phyloP scores from a whole-genome alignment of 2,797 vertebrate genomes.

The Botia kubotai region DNA sequence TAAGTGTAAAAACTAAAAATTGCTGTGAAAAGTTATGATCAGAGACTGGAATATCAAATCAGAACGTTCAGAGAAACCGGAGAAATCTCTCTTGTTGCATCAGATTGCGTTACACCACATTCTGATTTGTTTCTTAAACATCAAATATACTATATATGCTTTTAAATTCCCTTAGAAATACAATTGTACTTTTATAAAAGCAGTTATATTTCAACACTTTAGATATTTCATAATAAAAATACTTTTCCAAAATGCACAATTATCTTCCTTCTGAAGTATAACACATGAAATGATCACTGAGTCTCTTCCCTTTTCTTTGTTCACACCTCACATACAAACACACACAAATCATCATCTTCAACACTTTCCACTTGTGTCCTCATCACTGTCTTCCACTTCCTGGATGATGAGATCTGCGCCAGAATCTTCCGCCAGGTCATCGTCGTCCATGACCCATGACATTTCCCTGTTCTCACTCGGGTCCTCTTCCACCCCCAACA shows the following conservation, averaged over 20 bases:
- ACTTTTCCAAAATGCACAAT: conserved; percentile 25
- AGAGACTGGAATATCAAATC: background rate
- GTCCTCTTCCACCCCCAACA: conserved; percentile 84
- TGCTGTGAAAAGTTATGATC: background rate
- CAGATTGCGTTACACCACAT: background rate
- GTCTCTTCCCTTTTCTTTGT: background rate
- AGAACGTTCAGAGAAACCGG: background rate
- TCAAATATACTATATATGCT: conserved; percentile 47
- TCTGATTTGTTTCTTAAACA: conserved; percentile 17
- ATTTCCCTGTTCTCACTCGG: conserved; percentile 85
- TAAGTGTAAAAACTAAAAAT: background rate
- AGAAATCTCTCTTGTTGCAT: background rate
- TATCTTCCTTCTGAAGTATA: background rate
- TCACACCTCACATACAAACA: conserved; percentile 10
- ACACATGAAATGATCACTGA: background rate
- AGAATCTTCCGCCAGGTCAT: conserved; percentile 90
- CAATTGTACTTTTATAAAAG: conserved; percentile 41
- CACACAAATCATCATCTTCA: conserved; percentile 6
- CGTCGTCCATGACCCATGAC: conserved; percentile 85
- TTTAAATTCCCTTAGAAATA: conserved; percentile 41
- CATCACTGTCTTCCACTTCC: conserved; percentile 95
- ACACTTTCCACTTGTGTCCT: conserved; percentile 80
- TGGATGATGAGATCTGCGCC: conserved; percentile 93
- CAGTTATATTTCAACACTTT: conserved; percentile 52
- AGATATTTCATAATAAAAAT: conserved; percentile 26